Evolutionary conservation across 1,140 invertebrate genomes (phyloP).

Genomic region (Homarus americanus): DNA sequence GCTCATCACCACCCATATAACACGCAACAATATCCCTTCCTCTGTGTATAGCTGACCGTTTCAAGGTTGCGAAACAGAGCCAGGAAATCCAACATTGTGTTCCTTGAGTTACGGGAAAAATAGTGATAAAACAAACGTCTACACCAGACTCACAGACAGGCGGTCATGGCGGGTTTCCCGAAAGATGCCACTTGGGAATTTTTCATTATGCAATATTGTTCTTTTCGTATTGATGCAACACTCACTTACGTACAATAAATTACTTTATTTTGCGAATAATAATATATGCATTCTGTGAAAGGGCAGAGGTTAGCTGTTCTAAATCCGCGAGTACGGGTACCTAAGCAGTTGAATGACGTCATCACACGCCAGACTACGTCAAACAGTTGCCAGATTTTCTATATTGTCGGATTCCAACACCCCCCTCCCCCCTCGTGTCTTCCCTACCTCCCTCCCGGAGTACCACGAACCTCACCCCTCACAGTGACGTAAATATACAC

Average conservation of each 20-base stretch:
- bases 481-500: background rate
- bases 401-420: background rate
- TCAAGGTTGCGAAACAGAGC: background rate
- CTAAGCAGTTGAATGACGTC: background rate
- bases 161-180: background rate
- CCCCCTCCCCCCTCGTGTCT: background rate
- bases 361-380: background rate
- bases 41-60: background rate
- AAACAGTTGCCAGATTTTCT: background rate
- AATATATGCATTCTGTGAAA: too few relatives aligned
- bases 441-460: background rate
- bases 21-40: too few relatives aligned
- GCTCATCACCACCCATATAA: too few relatives aligned
- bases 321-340: background rate
- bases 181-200: background rate
- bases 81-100: too few relatives aligned
- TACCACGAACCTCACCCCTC: background rate
- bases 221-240: too few relatives aligned
- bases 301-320: too few relatives aligned
- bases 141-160: background rate
- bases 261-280: too few relatives aligned
- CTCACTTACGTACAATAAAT: too few relatives aligned
- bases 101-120: too few relatives aligned
- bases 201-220: background rate
- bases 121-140: background rate